phyloP scores from a whole-genome alignment of 2,888 invertebrate species.

The Xylota sylvarum region DNA sequence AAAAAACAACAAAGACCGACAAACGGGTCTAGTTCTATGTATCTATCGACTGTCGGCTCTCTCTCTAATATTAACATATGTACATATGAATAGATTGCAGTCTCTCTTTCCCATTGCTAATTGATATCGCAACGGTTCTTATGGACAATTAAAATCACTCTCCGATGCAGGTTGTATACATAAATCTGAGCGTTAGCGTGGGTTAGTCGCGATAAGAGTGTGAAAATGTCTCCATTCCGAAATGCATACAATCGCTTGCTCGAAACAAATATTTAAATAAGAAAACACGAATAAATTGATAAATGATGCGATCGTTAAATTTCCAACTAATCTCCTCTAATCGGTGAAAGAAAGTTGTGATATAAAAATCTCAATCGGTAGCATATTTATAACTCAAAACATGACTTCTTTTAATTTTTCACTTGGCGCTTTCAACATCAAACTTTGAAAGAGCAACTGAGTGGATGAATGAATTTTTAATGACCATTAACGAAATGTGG shows the following conservation, averaged over 20 bases:
- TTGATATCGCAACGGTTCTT: slow-evolving; percentile 59
- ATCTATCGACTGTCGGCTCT: neutral
- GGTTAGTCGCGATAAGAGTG: slow-evolving; percentile 18
- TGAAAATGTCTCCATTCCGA: slow-evolving; percentile 46
- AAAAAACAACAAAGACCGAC: slow-evolving; percentile 5
- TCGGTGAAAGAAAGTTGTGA: slow-evolving; percentile 57
- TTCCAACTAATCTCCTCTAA: slow-evolving; percentile 36
- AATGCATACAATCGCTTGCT: slow-evolving; percentile 5
- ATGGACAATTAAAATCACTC: slow-evolving; percentile 40
- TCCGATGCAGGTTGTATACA: neutral
- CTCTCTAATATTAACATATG: slow-evolving; percentile 14
- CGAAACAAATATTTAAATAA: slow-evolving; percentile 28
- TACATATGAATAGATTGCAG: slow-evolving; percentile 40
- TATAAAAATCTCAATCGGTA: slow-evolving; percentile 45
- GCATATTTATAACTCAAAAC: slow-evolving; percentile 25
- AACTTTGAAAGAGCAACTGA: neutral
- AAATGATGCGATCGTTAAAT: slow-evolving; percentile 35
- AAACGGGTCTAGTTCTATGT: slow-evolving; percentile 30
- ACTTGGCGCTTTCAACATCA: slow-evolving; percentile 1
- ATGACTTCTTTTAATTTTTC: slow-evolving; percentile 4
- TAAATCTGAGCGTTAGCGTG: slow-evolving; percentile 46
- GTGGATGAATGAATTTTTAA: slow-evolving; percentile 20
- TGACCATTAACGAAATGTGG: slow-evolving; percentile 2
- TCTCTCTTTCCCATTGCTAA: slow-evolving; percentile 40
- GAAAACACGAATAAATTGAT: slow-evolving; percentile 20